Conservation (phyloP, 2,888 invertebrate species). For the Pteria penguin region DNA sequence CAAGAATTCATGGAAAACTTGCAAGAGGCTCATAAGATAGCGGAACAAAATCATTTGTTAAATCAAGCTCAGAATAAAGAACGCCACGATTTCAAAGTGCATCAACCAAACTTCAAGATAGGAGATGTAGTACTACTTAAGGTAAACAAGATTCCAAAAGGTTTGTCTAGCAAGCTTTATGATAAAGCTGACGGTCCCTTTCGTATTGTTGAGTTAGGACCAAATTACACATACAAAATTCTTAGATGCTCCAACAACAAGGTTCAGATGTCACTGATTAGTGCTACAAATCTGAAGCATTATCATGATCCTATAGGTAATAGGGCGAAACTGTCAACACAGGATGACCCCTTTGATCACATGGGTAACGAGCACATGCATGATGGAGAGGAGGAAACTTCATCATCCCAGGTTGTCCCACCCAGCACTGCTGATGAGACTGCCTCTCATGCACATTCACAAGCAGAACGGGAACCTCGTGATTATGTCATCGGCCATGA, state of each 20-base stretch:
- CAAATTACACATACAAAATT: constrained; percentile 10
- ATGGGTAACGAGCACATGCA: no score
- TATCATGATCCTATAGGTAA: constrained; percentile 8
- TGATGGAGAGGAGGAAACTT: no score
- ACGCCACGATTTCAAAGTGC: constrained; percentile 1
- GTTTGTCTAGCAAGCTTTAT: constrained; percentile 1
- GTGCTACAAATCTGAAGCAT: constrained; percentile 8
- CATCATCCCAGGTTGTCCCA: no score
- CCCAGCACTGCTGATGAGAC: no score
- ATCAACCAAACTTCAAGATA: no score
- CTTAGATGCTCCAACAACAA: not conserved
- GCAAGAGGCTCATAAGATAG: constrained; percentile 2
- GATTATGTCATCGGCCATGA: not conserved
- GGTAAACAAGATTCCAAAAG: constrained; percentile 2
- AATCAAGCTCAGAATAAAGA: constrained; percentile 20
- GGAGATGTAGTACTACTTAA: constrained; percentile 10
- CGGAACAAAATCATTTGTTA: not conserved
- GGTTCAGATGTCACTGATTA: constrained; percentile 3
- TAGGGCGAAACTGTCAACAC: no score
- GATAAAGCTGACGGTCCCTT: constrained; percentile 3
- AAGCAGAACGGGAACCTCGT: not conserved
- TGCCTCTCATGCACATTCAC: no score
- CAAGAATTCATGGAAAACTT: constrained; percentile 19
- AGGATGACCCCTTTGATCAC: no score
- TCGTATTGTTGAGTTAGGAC: not conserved